Evolutionary conservation across 1,140 invertebrate genomes (phyloP).

Genomic region (Odontomachus brunneus): DNA sequence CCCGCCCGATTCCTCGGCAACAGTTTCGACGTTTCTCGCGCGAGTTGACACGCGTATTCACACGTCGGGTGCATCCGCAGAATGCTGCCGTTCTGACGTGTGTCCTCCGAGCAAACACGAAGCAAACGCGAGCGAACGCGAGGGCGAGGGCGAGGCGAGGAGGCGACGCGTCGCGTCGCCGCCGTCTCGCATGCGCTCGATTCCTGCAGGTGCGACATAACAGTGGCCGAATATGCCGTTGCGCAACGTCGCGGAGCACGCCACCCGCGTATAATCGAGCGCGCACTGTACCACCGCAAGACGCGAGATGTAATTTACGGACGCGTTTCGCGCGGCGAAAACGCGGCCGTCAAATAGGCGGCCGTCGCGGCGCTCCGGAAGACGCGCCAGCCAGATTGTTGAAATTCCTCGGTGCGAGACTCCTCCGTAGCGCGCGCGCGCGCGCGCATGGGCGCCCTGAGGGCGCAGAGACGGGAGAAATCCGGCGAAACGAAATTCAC

Average conservation of each 20-base stretch:
- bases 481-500: conserved; percentile 39
- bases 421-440: no score
- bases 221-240: conserved; percentile 63
- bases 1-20: not conserved
- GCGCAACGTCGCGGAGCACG: conserved; percentile 55
- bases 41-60: conserved; percentile 31
- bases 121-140: conserved; percentile 30
- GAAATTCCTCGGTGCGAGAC: conserved; percentile 35
- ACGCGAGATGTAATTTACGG: conserved; percentile 65
- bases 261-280: conserved; percentile 65
- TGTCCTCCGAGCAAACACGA: conserved; percentile 13
- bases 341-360: conserved; percentile 62
- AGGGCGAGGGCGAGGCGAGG: conserved; percentile 9
- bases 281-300: conserved; percentile 28
- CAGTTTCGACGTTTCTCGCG: conserved; percentile 26
- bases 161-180: conserved; percentile 42
- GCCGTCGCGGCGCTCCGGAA: conserved; percentile 8
- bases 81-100: conserved; percentile 39
- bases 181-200: conserved; percentile 42
- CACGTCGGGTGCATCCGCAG: conserved; percentile 22
- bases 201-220: conserved; percentile 57
- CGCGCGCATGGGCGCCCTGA: no score
- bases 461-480: not conserved
- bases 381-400: conserved; percentile 42
- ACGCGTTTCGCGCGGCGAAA: conserved; percentile 62